Conservation (phyloP, 2,797 vertebrate species). For the Hybognathus amarus region DNA sequence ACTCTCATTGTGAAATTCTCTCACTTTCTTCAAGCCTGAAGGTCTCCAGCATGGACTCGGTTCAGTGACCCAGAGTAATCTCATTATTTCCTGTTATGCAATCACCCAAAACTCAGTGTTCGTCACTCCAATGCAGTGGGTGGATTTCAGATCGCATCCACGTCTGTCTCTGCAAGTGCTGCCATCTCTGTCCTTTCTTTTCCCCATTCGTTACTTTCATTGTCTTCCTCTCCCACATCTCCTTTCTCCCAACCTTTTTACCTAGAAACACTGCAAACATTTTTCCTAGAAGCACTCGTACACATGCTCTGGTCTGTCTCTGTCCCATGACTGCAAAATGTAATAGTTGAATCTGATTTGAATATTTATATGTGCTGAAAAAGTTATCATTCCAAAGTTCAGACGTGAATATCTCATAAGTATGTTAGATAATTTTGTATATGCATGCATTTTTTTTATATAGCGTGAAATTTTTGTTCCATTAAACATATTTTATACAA, state of each 20-base stretch:
- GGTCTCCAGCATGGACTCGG: constrained; percentile 34
- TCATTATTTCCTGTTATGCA: constrained; percentile 51
- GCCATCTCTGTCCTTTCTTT: constrained; percentile 2
- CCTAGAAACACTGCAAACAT: neutral
- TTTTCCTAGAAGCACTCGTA: neutral
- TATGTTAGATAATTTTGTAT: neutral
- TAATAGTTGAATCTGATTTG: no score
- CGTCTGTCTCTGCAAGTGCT: neutral
- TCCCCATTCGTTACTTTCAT: neutral
- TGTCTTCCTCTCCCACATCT: neutral
- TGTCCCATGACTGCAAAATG: no score
- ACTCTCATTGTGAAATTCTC: neutral
- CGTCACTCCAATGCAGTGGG: constrained; percentile 24
- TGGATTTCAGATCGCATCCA: constrained; percentile 27
- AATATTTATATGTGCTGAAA: no score
- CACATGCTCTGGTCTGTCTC: no score
- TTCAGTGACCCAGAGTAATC: constrained; percentile 45
- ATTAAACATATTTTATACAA: neutral
- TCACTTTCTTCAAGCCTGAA: constrained; percentile 41
- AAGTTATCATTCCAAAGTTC: no score
- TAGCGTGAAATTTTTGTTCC: neutral
- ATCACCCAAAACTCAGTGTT: constrained; percentile 47
- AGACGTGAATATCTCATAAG: no score
- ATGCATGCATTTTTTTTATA: neutral
- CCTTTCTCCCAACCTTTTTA: no score